Percentiles rank a stretch among this genome's conserved stretches.
Conservation (phyloP, 2,888 invertebrate species). For the Patella pellucida region DNA sequence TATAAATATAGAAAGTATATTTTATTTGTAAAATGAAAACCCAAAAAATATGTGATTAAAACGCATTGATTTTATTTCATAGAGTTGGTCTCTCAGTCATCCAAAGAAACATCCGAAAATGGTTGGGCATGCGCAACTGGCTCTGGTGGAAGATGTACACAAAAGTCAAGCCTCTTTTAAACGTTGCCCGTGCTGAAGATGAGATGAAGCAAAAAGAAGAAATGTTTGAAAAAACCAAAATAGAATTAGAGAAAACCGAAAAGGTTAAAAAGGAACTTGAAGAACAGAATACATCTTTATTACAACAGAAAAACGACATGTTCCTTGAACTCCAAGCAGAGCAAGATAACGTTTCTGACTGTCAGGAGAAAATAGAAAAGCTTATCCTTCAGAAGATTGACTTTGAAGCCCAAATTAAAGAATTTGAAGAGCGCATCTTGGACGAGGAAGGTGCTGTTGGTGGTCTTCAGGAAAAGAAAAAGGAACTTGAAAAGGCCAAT, state of each 20-base stretch:
- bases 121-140: constrained; percentile 99
- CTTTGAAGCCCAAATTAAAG: constrained; percentile 93
- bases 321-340: constrained; percentile 91
- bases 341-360: constrained; percentile 89
- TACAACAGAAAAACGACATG: constrained; percentile 94
- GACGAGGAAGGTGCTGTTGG: constrained; percentile 98
- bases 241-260: constrained; percentile 93
- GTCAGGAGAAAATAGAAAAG: constrained; percentile 94
- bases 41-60: too few species aligned
- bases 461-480: constrained; percentile 93
- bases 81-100: constrained; percentile 95
- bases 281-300: constrained; percentile 89
- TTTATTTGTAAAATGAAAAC: too few species aligned
- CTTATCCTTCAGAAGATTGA: constrained; percentile 96
- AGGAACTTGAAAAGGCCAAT: constrained; percentile 96
- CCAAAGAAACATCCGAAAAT: constrained; percentile 99
- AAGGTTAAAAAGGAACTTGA: constrained; percentile 98
- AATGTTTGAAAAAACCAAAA: constrained; percentile 94
- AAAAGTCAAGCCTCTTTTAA: constrained; percentile 85
- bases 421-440: constrained; percentile 95
- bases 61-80: constrained; percentile 42
- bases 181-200: constrained; percentile 98
- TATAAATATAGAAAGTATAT: too few species aligned
- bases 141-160: constrained; percentile 99
- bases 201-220: constrained; percentile 97